These are phyloP conservation scores for Selenia dentaria DNA, from an alignment of 2,888 invertebrate genomes.

Conservation along the genomic window DNA sequence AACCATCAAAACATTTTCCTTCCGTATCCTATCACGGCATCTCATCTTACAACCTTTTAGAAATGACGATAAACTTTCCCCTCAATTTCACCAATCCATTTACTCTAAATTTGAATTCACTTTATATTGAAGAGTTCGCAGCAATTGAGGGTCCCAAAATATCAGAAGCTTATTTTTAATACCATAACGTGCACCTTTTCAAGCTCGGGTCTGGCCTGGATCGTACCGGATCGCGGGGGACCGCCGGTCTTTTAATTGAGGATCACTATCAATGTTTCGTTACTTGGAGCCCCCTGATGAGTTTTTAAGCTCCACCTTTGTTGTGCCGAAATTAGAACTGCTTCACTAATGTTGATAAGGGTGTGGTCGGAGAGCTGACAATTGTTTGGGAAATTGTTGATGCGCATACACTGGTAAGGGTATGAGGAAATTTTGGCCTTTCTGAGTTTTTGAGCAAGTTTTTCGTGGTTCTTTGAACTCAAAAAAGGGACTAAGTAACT, in stretches of 20 bases:
- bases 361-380: background rate
- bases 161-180: slow-evolving; percentile 42
- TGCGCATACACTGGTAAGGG: background rate
- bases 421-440: background rate
- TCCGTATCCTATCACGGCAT: no score
- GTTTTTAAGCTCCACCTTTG: slow-evolving; percentile 48
- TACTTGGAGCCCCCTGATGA: slow-evolving; percentile 48
- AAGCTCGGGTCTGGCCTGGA: slow-evolving; percentile 42
- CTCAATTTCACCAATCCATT: slow-evolving; percentile 5
- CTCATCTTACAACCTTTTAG: slow-evolving; percentile 6
- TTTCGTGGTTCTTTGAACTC: no score
- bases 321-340: slow-evolving; percentile 18
- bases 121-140: slow-evolving; percentile 13
- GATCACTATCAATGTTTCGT: slow-evolving; percentile 46
- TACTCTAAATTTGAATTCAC: slow-evolving; percentile 22
- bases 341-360: slow-evolving; percentile 5
- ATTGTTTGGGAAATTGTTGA: background rate
- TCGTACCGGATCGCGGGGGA: slow-evolving; percentile 43
- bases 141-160: slow-evolving; percentile 25
- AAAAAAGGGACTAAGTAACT: no score
- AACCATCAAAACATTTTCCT: no score
- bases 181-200: slow-evolving; percentile 37
- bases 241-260: slow-evolving; percentile 50
- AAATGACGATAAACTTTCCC: background rate
- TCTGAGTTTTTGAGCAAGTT: background rate